Evolutionary conservation across 2,888 invertebrate species (phyloP), one percentile per base, ranked within the genome.

Genomic region (Cryptocheilus praepositus): DNA sequence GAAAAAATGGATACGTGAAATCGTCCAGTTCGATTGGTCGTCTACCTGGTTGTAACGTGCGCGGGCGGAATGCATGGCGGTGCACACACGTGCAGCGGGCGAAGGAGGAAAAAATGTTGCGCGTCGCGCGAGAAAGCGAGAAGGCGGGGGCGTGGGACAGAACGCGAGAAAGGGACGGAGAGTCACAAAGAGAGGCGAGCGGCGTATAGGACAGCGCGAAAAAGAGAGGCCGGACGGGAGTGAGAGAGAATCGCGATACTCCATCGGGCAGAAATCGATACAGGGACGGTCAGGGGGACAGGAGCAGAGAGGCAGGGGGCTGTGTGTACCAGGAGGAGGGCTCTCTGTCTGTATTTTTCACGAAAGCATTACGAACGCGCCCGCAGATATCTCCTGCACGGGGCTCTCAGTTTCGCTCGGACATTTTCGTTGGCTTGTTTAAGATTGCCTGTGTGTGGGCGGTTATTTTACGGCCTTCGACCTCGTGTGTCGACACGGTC

Each of bases 221-320:
- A 60, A 55, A 49, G 60, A 56, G 55, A 52, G 60, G 56, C 16
- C 56, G 45, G 64, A 74, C 76, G 78, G 68, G 55, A 64, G 64
- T 61, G 57, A 58, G 19, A 51, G 78, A 78, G 78, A 78, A 76
- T 76, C 74, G 60, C 74, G 78, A 78, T 78, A 78, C 71, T 78
- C 70, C 60, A 52, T 58, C 59, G 82, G 83, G 70, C 76, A 81
- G 82, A 81, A 84, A 84, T 84, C 83, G 83, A 84, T 84, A 84
- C 83, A 79, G 77, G 79, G 76, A 77, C 72, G 79, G 76, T 71
- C 78, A 77, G 74, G 76, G 79, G 78, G 74, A 71, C 70, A 65
- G 73, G 75, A 76, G 70, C 76, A 74, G 76, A 71, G 57, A 51
- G 73, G 70, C 45, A 25, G 25, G 44, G 51, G 51, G 60, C 22